These are phyloP conservation scores for Caenorhabditis panamensis DNA, from an alignment of 2,888 invertebrate species.

Conservation along the genomic window DNA sequence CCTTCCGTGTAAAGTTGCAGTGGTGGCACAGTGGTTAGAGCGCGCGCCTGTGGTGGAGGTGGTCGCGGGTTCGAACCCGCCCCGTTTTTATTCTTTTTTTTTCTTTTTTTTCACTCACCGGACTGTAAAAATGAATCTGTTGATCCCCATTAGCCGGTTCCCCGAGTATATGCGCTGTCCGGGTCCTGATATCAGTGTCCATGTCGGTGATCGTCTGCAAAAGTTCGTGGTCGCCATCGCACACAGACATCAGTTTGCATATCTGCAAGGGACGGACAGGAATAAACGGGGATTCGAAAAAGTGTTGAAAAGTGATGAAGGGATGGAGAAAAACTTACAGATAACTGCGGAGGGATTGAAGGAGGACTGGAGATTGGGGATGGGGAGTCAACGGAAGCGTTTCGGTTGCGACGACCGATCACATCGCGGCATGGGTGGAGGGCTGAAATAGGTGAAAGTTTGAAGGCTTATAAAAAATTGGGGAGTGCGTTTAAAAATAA, in stretches of 20 bases:
- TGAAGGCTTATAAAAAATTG: too few relatives aligned
- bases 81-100: too few relatives aligned
- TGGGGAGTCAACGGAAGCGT: constrained; percentile 50
- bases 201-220: constrained; percentile 59
- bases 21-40: too few relatives aligned
- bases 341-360: constrained; percentile 40
- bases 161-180: constrained; percentile 54
- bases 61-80: too few relatives aligned
- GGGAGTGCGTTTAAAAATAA: too few relatives aligned
- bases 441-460: constrained; percentile 64
- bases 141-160: constrained; percentile 34
- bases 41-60: too few relatives aligned
- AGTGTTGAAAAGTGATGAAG: too few relatives aligned
- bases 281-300: too few relatives aligned
- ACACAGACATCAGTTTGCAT: constrained; percentile 36
- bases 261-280: constrained; percentile 37
- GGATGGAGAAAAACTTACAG: constrained; percentile 30
- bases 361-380: constrained; percentile 58
- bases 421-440: constrained; percentile 68
- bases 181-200: constrained; percentile 57
- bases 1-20: too few relatives aligned
- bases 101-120: constrained; percentile 37
- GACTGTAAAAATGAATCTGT: constrained; percentile 58
- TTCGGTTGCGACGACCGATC: constrained; percentile 64
- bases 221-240: constrained; percentile 51